phyloP scores from a whole-genome alignment of 2,113 vertebrate species.

The crab-eating macaque (Macaca fascicularis) region T2T-MFA8v1.1 NC_088378.1:156400501-156401000 shows the following conservation, averaged over 20 bases:
- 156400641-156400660: fast-evolving
- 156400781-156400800: background rate
- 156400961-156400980: too few species aligned
- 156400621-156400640: background rate
- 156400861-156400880: too few species aligned
- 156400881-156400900: too few species aligned
- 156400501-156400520: background rate
- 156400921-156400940: too few species aligned
- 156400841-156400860: too few species aligned
- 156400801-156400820: too few species aligned
- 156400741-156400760: background rate
- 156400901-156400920: too few species aligned
- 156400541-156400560: background rate
- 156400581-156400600: background rate
- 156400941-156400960: too few species aligned
- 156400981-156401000: too few species aligned
- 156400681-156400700: background rate
- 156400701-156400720: background rate
- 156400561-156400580: background rate
- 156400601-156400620: fast-evolving
- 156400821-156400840: too few species aligned
- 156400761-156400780: background rate
- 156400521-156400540: background rate
- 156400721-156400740: background rate
- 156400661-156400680: background rate